Conservation (phyloP, 1,140 invertebrate genomes). For the Cotesia chilonis region DNA sequence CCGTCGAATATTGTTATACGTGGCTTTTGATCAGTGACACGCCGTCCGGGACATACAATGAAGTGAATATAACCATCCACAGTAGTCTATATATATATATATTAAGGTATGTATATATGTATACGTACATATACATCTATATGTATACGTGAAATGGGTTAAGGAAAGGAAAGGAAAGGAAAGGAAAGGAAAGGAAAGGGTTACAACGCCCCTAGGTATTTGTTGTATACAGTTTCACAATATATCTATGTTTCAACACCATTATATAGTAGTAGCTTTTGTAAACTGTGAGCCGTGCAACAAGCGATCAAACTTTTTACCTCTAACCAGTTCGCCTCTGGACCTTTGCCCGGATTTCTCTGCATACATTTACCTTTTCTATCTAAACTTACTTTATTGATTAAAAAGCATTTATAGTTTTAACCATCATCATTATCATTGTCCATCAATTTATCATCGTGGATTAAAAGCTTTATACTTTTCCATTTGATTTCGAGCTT, state of each 20-base stretch:
- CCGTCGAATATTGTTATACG: conserved; percentile 33
- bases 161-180: background rate
- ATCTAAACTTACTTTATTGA: background rate
- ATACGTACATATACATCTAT: too few species aligned
- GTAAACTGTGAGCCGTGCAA: conserved; percentile 8
- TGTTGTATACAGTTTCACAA: background rate
- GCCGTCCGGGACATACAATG: conserved; percentile 20
- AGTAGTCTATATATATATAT: conserved; percentile 3
- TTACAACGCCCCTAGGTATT: background rate
- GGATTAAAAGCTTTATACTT: too few species aligned
- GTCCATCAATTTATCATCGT: too few species aligned
- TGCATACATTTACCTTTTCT: background rate
- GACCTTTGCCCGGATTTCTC: background rate
- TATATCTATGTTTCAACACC: background rate
- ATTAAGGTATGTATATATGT: background rate
- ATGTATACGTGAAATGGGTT: background rate
- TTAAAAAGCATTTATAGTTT: background rate
- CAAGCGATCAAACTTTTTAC: conserved; percentile 33
- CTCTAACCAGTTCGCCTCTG: conserved; percentile 2
- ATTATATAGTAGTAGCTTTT: background rate
- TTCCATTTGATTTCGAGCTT: too few species aligned
- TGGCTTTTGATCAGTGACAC: conserved; percentile 36
- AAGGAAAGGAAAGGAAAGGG: background rate
- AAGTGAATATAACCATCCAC: conserved; percentile 16
- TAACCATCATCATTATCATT: too few species aligned